A percentile compares a stretch with the other conserved stretches of the same genome.
These are phyloP conservation scores for Augiades crinisus DNA, from an alignment of 2,888 invertebrate species.

Conservation along the genomic window DNA sequence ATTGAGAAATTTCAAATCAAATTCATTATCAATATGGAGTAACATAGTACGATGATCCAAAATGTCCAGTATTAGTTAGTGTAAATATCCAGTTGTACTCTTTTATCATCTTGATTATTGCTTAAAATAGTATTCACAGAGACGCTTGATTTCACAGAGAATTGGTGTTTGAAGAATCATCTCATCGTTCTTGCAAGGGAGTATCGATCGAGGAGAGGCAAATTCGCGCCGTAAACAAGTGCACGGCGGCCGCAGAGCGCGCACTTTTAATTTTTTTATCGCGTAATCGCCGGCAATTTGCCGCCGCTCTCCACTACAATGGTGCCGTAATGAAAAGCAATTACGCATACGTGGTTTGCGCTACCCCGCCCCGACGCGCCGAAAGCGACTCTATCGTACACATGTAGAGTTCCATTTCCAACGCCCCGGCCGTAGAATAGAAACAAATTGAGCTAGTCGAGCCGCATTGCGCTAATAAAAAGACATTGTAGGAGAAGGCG, in stretches of 20 bases:
- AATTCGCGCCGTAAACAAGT: slow-evolving; percentile 11
- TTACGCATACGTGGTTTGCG: slow-evolving; percentile 78
- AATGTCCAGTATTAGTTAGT: too few relatives aligned
- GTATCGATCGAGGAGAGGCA: background rate
- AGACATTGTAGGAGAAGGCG: slow-evolving; percentile 67
- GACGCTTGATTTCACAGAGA: too few relatives aligned
- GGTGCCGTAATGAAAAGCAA: slow-evolving; percentile 77
- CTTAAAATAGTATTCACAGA: too few relatives aligned
- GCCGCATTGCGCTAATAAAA: slow-evolving; percentile 69
- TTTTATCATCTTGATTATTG: too few relatives aligned
- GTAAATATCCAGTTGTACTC: too few relatives aligned
- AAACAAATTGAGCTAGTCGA: slow-evolving; percentile 70
- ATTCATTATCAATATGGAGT: too few relatives aligned
- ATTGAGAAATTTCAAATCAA: too few relatives aligned
- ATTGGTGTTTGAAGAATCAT: background rate
- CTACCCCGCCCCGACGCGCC: slow-evolving; percentile 36
- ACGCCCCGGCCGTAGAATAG: slow-evolving; percentile 53
- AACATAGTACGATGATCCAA: too few relatives aligned
- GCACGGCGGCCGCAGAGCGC: slow-evolving; percentile 37
- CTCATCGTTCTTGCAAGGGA: background rate
- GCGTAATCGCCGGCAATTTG: slow-evolving; percentile 76
- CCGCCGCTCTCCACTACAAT: slow-evolving; percentile 49
- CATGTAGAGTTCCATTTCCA: slow-evolving; percentile 30
- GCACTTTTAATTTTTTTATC: slow-evolving; percentile 72
- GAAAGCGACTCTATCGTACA: slow-evolving; percentile 39